Evolutionary conservation across 2,113 vertebrate genomes (phyloP), one percentile per base, ranked within the genome.

Genomic region (Ochotona curzoniae): DNA sequence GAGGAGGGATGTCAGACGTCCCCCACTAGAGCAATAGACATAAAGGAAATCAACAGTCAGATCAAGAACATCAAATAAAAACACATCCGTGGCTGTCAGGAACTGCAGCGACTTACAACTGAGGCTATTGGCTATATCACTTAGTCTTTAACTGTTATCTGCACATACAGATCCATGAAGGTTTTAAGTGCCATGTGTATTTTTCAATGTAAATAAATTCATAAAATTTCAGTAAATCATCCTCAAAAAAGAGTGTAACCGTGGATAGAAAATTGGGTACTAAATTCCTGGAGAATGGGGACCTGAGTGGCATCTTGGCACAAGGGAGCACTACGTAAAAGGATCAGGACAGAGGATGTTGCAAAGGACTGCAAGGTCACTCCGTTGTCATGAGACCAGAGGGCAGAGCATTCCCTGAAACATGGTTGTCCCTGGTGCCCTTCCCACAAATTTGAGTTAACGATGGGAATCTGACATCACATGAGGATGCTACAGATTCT

Each of bases 151-250:
- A 54, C 3, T 74, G 30, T 44, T 57, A n/a, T 61, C 61, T 71
- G 49, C 81, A 3, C 15, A 83, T 70, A 44, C 1, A 75, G 9
- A 10, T 67, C 66, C 61, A 38, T 35, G 75, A 49, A 85, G 89
- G 26, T 87, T 64, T 87, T 75, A 87, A 90, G 78, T 75, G 73
- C 28, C 21, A 13, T 47, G 49, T 23, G 51, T 26, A 51, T 70
- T 75, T 64, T 47, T 26, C 44, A 49, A n/a, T n/a, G 64, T 23
- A 73, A 82, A 64, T 82, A 70, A 74, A 85, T 60, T 71, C 30
- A 74, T 30, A 66, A 28, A 79, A 64, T 86, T 85, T 88, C n/a
- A 82, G 30, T n/a, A 82, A 86, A 60, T 90, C 25, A 35, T 7
- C 51, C 23, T 8, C 81, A 13, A n/a, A 18, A 32, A 91, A 78